Evolutionary conservation across 37 sponge, comb jelly and placozoan species (phyloP).

Genomic region (Sycon ciliatum): DNA sequence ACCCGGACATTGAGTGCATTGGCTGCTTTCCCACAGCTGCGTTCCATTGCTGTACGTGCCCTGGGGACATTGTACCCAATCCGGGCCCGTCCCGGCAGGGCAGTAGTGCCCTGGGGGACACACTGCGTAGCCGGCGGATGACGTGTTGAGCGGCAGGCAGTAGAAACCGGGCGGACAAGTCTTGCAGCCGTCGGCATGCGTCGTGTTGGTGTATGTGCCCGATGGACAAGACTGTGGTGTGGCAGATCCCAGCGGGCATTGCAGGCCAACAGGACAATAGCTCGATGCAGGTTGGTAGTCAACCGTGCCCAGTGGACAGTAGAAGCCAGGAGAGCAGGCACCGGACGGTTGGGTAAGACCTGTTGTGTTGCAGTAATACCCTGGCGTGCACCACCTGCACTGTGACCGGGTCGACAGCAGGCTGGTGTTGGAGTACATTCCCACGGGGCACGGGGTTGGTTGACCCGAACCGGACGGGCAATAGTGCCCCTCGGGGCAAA

Average conservation of each 20-base stretch:
- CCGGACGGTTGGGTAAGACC: constrained; percentile 28
- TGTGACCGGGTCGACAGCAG: not conserved
- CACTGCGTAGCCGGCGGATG: not conserved
- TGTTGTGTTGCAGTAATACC: constrained; percentile 24
- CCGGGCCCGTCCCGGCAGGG: constrained; percentile 19
- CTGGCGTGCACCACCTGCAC: not conserved
- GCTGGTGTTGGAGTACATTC: not conserved
- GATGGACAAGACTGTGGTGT: constrained; percentile 20
- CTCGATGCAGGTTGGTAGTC: not conserved
- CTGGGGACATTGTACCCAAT: not conserved
- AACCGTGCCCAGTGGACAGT: constrained; percentile 21
- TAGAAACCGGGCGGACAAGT: constrained; percentile 13
- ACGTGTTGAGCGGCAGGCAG: constrained; percentile 1
- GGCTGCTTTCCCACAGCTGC: not conserved
- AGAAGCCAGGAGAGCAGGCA: constrained; percentile 21
- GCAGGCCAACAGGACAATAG: constrained; percentile 2
- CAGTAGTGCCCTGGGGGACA: constrained; percentile 24
- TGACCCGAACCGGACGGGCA: not conserved
- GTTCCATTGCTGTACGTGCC: not conserved
- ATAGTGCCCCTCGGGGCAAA: not conserved
- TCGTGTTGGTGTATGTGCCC: constrained; percentile 21
- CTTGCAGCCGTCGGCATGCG: not conserved
- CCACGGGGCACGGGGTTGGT: constrained; percentile 1
- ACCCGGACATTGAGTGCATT: constrained; percentile 23
- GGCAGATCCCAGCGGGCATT: not conserved